Evolutionary conservation across 2,888 invertebrate genomes (phyloP), one percentile per base, ranked within the genome.

Genomic region (Stenchaetothrips biformis): DNA sequence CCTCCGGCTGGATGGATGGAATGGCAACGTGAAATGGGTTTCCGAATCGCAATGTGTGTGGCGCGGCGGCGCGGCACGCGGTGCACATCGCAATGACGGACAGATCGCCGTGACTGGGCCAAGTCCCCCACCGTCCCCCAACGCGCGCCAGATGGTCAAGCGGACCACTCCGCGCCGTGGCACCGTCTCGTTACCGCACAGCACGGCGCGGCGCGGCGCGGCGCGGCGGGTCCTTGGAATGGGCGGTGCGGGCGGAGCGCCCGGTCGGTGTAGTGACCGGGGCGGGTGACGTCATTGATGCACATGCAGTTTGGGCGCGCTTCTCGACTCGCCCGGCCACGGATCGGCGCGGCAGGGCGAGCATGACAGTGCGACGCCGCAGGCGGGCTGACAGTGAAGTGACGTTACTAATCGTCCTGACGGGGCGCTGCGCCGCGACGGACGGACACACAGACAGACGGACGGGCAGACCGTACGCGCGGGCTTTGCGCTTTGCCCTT

Each of bases 401-500:
- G 25, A 74, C 67, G 67, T 74, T 25, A 74, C 67, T 74, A 74
- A 74, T 74, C 67, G 67, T 7, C 37, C 59, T 13, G 59, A 59
- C 59, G 59, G 13, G 59, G 59, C 37, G 37, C 37, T 37, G 37
- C 37, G 37, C 37, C 37, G 37, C 37, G 37, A 37, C 37, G 37
- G 4, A 37, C 37, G 37, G 37, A 37, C 37, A n/a, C n/a, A 37
- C 37, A 4, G 37, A 6, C 13, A 9, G 53, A 67, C 67, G 7
- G 67, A 21, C 67, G 7, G 67, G 8, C 67, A 25, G 67, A 9
- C 25, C 11, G 67, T 74, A 25, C 67, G 25, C 67, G 67, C 25
- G 67, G 37, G 67, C 67, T 74, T 25, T 74, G 67, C 67, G 67
- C 67, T 74, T 74, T 74, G 67, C 21, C 67, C 67, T 74, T 74